Evolutionary conservation across 2,113 vertebrate genomes (phyloP), one percentile per base, ranked within the genome.

Genomic region (Notiomystis cincta): DNA sequence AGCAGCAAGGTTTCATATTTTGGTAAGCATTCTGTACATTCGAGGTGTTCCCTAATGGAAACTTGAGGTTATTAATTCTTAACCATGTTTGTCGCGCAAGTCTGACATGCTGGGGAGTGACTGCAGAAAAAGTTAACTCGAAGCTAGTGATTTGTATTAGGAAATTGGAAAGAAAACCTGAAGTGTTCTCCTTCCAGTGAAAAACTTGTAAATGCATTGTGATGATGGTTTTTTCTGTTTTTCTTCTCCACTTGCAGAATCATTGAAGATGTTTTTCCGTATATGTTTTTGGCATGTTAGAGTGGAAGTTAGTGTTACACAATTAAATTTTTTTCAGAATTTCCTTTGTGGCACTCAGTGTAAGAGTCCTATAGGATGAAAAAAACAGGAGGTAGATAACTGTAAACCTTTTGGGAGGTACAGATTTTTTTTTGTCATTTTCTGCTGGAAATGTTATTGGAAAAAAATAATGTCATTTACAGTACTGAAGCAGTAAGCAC

Each of bases 211-310:
- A 65, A 9, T 21, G 56, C 25, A 51, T 2, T 38, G 17, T 25
- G 8, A 24, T 45, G 6, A 31, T 33, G 3, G 2, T 0, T 12
- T 44, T 51, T 50, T 24, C n/a, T 25, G 2, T 5, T 50, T 60
- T 42, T 12, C 16, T 42, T 72, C 56, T 33, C 8, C 4, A 3
- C 7, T 31, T 75, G 30, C 14, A 45, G 22, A 45, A 38, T 70
- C 9, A 7, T 2, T 75, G 33, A 69, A 78, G 24, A 31, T 40
- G 6, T 44, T 75, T 67, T 70, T 67, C 35, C 44, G 7, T 78
- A 0, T 82, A 15, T 31, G 27, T 33, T 66, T 87, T 69, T 44
- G 16, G 8, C 21, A 21, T 10, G 10, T 51, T 58, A 58, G 11
- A 64, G 12, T 60, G 76, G 18, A 35, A 42, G 5, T 38, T 40